Evolutionary conservation across 2,113 vertebrate genomes (phyloP).

Genomic region (Jaculus jaculus): DNA sequence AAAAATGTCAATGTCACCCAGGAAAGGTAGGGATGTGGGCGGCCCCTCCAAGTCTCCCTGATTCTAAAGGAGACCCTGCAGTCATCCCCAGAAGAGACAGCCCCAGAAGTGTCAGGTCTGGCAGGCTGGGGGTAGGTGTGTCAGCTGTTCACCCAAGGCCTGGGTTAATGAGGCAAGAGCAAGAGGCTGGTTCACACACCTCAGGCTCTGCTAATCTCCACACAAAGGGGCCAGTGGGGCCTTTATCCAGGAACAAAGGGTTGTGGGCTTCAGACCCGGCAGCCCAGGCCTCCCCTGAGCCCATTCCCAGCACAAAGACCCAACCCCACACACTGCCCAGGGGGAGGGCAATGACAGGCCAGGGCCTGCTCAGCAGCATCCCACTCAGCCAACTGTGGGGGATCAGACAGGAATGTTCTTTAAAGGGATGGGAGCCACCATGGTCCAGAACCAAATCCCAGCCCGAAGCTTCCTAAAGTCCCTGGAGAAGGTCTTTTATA

Average conservation of each 20-base stretch:
- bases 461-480: not conserved
- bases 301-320: constrained; percentile 79
- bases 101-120: not conserved
- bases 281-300: constrained; percentile 84
- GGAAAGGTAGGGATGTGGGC: not conserved
- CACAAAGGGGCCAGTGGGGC: constrained; percentile 83
- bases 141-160: constrained; percentile 56
- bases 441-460: constrained; percentile 11
- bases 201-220: constrained; percentile 84
- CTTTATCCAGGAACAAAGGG: constrained; percentile 86
- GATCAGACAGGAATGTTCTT: not conserved
- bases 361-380: not conserved
- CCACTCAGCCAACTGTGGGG: not conserved
- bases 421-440: not conserved
- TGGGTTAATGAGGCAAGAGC: constrained; percentile 66
- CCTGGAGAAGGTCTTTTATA: not conserved
- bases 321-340: constrained; percentile 63
- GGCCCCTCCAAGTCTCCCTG: not conserved
- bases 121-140: constrained; percentile 9
- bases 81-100: not conserved
- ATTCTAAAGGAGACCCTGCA: not conserved
- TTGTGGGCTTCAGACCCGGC: constrained; percentile 83
- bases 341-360: not conserved
- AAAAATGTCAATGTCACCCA: constrained; percentile 6
- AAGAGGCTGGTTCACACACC: constrained; percentile 80